A percentile compares a stretch with the other conserved stretches of the same genome.
phyloP scores from a whole-genome alignment of 2,888 invertebrate species.

The Cordylochernes scorpioides region DNA sequence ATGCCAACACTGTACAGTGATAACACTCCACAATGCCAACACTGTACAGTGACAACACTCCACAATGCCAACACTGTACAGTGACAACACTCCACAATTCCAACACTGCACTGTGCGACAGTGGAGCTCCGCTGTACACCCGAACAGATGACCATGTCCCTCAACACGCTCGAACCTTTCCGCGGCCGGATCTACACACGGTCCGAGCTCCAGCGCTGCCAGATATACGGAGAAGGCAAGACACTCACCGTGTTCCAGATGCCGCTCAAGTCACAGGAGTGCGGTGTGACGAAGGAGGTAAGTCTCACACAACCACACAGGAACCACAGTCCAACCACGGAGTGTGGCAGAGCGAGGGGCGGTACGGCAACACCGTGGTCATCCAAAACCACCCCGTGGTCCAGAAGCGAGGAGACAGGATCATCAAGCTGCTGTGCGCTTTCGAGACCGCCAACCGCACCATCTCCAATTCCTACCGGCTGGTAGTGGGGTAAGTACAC shows the following conservation, averaged over 20 bases:
- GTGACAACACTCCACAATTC: too few relatives aligned
- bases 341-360: slow-evolving; percentile 12
- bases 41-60: too few relatives aligned
- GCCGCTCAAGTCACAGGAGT: slow-evolving; percentile 11
- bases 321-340: slow-evolving; percentile 1
- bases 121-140: slow-evolving; percentile 17
- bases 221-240: slow-evolving; percentile 15
- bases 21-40: too few relatives aligned
- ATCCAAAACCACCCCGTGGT: slow-evolving; percentile 58
- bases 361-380: slow-evolving; percentile 33
- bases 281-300: slow-evolving; percentile 15
- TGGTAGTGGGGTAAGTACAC: slow-evolving; percentile 11
- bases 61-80: too few relatives aligned
- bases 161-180: slow-evolving; percentile 17
- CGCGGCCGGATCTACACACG: slow-evolving; percentile 17
- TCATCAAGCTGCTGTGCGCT: slow-evolving; percentile 36
- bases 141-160: slow-evolving; percentile 17
- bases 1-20: too few relatives aligned
- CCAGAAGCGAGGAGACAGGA: slow-evolving; percentile 54
- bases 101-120: slow-evolving; percentile 5
- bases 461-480: slow-evolving; percentile 15
- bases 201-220: slow-evolving; percentile 16
- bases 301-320: slow-evolving; percentile 2
- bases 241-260: slow-evolving; percentile 14
- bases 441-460: slow-evolving; percentile 17